phyloP scores from a whole-genome alignment of 2,797 vertebrate species.

The Lepidocolaptes lacrymiger region DNA sequence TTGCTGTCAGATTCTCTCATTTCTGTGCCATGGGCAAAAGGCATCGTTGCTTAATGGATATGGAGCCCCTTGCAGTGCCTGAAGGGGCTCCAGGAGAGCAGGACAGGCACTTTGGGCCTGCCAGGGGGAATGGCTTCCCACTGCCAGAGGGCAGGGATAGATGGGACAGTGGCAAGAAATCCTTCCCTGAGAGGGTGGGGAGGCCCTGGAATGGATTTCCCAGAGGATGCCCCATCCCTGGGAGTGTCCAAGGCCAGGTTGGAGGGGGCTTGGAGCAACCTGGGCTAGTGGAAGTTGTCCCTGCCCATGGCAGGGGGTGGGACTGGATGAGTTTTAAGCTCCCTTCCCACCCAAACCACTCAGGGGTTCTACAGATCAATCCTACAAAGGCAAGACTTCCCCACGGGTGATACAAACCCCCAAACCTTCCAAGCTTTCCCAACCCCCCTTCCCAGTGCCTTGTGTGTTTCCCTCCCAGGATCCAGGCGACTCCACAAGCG shows the following conservation, averaged over 20 bases:
- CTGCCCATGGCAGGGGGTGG: neutral
- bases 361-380: neutral
- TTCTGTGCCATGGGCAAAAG: neutral
- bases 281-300: accelerated
- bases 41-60: accelerated
- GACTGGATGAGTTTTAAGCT: accelerated
- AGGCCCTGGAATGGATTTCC: neutral
- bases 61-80: neutral
- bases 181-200: accelerated
- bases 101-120: neutral
- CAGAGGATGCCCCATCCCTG: neutral
- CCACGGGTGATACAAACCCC: neutral
- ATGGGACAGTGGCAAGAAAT: neutral
- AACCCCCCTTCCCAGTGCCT: accelerated
- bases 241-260: accelerated
- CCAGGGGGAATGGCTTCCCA: neutral
- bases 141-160: accelerated
- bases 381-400: neutral
- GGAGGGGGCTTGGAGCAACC: accelerated
- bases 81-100: neutral
- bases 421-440: neutral
- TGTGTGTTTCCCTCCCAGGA: accelerated
- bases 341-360: neutral
- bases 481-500: neutral
- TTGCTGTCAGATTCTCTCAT: accelerated